Conservation (phyloP, 2,797 vertebrate genomes). For the Coendou prehensilis region DNA sequence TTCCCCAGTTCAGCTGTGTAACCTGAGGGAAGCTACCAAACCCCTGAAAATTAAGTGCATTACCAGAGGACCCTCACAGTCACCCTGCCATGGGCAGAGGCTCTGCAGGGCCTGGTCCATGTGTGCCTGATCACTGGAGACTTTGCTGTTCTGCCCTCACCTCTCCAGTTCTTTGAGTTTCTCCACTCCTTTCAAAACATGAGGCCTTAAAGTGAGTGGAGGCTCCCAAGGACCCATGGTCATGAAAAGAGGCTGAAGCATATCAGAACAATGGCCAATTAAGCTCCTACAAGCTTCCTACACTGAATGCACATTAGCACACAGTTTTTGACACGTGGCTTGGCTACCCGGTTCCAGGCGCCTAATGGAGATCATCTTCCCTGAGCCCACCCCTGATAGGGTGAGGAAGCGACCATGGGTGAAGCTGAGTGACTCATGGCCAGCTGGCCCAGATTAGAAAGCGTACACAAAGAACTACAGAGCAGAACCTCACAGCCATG, state of each 20-base stretch:
- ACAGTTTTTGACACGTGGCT: not conserved
- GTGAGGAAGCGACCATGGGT: not conserved
- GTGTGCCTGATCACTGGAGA: not conserved
- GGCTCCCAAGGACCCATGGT: not conserved
- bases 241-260: not conserved
- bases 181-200: not conserved
- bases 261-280: rapidly evolving
- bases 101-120: not conserved
- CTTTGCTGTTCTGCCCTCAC: not conserved
- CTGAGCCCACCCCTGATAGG: not conserved
- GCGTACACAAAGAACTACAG: rapidly evolving
- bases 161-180: not conserved
- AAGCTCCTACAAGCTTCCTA: not conserved
- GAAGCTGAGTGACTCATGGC: not conserved
- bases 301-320: rapidly evolving
- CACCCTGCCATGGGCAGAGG: rapidly evolving
- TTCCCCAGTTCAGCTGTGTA: too few species aligned
- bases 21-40: not conserved
- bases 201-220: not conserved
- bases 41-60: not conserved
- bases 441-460: not conserved
- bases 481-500: not conserved
- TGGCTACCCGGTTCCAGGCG: not conserved
- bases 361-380: not conserved
- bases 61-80: not conserved